Conservation (phyloP, 2,113 vertebrate genomes). For the Camarhynchus parvulus region DNA sequence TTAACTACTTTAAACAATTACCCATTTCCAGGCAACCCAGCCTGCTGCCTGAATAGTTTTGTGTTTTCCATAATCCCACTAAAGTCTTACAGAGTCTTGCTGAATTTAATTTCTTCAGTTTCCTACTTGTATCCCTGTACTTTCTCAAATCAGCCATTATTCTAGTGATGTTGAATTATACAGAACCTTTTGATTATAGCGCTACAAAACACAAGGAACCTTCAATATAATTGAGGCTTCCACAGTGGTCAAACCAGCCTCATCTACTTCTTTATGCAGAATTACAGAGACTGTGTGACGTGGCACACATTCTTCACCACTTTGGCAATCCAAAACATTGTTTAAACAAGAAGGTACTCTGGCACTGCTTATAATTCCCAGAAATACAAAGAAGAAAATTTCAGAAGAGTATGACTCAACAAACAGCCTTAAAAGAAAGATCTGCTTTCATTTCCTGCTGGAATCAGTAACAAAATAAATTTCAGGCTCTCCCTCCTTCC, state of each 20-base stretch:
- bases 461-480: conserved; percentile 34
- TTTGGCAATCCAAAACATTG: conserved; percentile 13
- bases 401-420: conserved; percentile 38
- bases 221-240: conserved; percentile 10
- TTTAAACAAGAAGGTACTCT: conserved; percentile 45
- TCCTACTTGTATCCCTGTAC: background rate
- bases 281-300: background rate
- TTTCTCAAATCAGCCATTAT: conserved; percentile 17
- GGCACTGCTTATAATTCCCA: conserved; percentile 31
- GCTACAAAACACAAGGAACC: background rate
- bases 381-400: conserved; percentile 42
- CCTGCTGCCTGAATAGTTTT: conserved; percentile 12
- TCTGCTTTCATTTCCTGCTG: conserved; percentile 33
- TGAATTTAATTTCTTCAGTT: conserved; percentile 37
- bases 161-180: conserved; percentile 36
- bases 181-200: conserved; percentile 29
- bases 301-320: background rate
- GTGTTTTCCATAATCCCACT: conserved; percentile 15
- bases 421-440: background rate
- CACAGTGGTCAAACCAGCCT: background rate
- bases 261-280: background rate
- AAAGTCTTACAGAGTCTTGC: background rate
- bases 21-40: conserved; percentile 24
- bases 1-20: conserved; percentile 1
- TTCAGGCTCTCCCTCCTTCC: background rate